A percentile compares a stretch with the other conserved stretches of the same genome.
phyloP scores from a whole-genome alignment of 1,140 invertebrate genomes.

The Trissolcus basalis region DNA sequence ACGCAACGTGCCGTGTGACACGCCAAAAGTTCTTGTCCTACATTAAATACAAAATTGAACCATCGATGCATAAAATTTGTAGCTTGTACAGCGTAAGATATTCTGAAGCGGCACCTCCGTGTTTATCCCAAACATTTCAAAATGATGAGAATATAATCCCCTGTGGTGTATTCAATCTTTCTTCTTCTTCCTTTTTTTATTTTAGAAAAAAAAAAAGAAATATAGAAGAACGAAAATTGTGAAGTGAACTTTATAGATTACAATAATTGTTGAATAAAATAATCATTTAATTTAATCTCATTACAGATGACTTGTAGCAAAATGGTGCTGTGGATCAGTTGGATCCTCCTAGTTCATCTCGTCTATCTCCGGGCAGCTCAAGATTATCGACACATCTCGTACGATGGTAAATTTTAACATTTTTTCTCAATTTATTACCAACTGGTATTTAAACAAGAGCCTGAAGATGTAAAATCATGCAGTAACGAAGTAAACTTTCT shows the following conservation, averaged over 20 bases:
- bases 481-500: no score
- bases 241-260: no score
- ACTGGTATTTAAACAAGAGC: background rate
- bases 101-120: background rate
- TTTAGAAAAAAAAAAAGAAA: no score
- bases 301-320: slow-evolving; percentile 22
- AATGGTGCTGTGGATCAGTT: slow-evolving; percentile 33
- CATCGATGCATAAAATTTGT: slow-evolving; percentile 2
- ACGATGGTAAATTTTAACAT: slow-evolving; percentile 13
- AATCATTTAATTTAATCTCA: background rate
- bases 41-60: slow-evolving; percentile 24
- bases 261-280: no score
- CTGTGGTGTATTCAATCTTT: no score
- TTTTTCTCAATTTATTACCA: background rate
- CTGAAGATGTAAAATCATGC: background rate
- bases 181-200: no score
- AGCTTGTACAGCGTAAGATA: background rate
- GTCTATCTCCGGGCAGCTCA: slow-evolving; percentile 6
- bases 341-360: slow-evolving; percentile 9
- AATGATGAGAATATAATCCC: no score
- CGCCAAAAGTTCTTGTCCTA: slow-evolving; percentile 25
- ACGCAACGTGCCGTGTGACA: slow-evolving; percentile 30
- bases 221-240: no score
- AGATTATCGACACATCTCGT: slow-evolving; percentile 25
- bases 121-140: background rate